phyloP scores from a whole-genome alignment of 2,797 vertebrate species.

The Bucorvus abyssinicus region DNA sequence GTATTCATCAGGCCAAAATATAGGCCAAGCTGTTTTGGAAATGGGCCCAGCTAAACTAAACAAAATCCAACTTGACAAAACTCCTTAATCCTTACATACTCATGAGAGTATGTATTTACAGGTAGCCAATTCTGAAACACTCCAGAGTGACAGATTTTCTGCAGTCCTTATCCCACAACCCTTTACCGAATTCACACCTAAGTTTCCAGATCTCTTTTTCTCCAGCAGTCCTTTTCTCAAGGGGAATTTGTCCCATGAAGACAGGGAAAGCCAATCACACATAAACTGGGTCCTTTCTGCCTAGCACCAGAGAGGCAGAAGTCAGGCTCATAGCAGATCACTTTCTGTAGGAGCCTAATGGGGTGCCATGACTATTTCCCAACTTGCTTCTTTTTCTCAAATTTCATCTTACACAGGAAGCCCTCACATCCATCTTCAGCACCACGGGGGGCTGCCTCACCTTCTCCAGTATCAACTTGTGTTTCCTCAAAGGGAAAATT shows the following conservation, averaged over 20 bases:
- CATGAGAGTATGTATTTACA: neutral
- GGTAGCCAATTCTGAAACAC: neutral
- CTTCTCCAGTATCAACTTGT: neutral
- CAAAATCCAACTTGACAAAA: neutral
- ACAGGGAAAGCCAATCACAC: neutral
- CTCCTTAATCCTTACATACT: neutral
- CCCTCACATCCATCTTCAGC: neutral
- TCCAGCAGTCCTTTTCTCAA: neutral
- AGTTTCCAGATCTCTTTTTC: neutral
- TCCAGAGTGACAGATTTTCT: neutral
- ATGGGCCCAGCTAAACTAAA: neutral
- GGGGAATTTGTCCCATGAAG: neutral
- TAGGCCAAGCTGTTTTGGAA: neutral
- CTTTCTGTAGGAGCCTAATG: neutral
- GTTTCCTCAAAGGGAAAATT: neutral
- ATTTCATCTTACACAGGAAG: neutral
- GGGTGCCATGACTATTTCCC: neutral
- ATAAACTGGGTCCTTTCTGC: neutral
- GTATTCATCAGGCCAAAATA: neutral
- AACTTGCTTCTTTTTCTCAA: neutral
- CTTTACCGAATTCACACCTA: neutral
- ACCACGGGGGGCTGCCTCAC: neutral
- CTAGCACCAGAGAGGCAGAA: neutral
- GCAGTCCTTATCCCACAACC: neutral
- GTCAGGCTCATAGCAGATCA: neutral